A percentile compares a stretch with the other conserved stretches of the same genome.
Conservation (phyloP, 2,113 vertebrate species). For the Myanophis thanlyinensis region DNA sequence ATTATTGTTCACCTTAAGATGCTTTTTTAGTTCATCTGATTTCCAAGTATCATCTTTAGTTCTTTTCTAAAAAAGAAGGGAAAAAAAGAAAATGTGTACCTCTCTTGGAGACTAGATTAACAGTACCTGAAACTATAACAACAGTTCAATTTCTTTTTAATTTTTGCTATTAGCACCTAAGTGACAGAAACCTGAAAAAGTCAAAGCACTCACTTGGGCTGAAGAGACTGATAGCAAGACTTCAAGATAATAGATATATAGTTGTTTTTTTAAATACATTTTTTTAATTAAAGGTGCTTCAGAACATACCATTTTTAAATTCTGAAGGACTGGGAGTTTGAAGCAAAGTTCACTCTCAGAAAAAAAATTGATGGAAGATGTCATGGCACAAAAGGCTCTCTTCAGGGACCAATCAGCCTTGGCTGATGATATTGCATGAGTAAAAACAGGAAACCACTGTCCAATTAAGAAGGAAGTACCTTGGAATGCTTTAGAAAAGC, state of each 20-base stretch:
- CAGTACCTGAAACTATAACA: background rate
- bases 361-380: background rate
- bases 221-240: background rate
- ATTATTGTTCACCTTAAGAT: conserved; percentile 75
- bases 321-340: background rate
- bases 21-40: conserved; percentile 83
- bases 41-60: conserved; percentile 95
- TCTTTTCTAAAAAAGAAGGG: conserved; percentile 76
- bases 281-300: background rate
- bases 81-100: conserved; percentile 5
- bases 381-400: background rate
- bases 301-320: background rate
- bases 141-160: background rate
- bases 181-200: background rate
- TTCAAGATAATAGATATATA: background rate
- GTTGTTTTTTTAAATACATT: background rate
- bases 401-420: background rate
- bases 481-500: background rate
- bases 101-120: background rate
- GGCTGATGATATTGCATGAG: background rate
- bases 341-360: background rate
- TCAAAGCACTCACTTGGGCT: background rate
- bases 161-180: rapidly evolving
- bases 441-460: background rate
- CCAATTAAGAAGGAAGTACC: background rate